Percentiles rank a stretch among this genome's conserved stretches.
phyloP scores from a whole-genome alignment of 23 tunicate species.

The Trididemnum nubilum region DNA sequence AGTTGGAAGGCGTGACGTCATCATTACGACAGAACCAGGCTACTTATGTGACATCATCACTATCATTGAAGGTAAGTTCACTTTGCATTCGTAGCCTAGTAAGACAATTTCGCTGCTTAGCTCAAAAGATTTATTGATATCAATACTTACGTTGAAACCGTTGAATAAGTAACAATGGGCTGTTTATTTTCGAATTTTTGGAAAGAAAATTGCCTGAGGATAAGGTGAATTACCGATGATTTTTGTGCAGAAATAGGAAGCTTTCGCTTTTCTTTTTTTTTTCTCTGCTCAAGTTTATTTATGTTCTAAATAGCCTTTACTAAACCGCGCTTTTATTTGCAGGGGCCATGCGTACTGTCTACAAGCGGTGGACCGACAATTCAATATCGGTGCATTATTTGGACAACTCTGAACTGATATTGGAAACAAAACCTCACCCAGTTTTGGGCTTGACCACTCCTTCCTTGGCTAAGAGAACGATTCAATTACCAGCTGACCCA shows the following conservation, averaged over 20 bases:
- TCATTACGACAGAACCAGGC: slow-evolving; percentile 89
- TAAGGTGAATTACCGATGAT: no score
- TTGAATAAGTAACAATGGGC: background rate
- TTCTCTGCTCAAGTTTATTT: no score
- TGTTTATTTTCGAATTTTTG: no score
- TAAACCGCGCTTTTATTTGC: no score
- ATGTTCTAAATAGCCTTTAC: no score
- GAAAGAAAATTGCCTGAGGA: no score
- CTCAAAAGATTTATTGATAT: background rate
- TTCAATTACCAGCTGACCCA: slow-evolving; percentile 80
- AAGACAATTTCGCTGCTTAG: background rate
- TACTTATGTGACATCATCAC: slow-evolving; percentile 85
- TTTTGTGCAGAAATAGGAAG: background rate
- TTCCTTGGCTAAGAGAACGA: slow-evolving; percentile 80
- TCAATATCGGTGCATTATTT: slow-evolving; percentile 81
- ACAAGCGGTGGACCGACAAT: slow-evolving; percentile 88
- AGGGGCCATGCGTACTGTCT: slow-evolving; percentile 70
- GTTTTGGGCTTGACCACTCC: slow-evolving; percentile 82
- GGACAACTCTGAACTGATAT: slow-evolving; percentile 68
- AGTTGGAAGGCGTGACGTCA: slow-evolving; percentile 76
- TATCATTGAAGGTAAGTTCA: slow-evolving; percentile 80
- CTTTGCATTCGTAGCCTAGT: no score
- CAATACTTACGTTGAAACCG: background rate
- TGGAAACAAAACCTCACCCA: slow-evolving; percentile 93
- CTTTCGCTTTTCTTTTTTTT: background rate